A percentile compares a stretch with the other conserved stretches of the same genome.
Evolutionary conservation across 2,113 vertebrate genomes (phyloP).

Genomic region (Apistogramma diplotaenia): DNA sequence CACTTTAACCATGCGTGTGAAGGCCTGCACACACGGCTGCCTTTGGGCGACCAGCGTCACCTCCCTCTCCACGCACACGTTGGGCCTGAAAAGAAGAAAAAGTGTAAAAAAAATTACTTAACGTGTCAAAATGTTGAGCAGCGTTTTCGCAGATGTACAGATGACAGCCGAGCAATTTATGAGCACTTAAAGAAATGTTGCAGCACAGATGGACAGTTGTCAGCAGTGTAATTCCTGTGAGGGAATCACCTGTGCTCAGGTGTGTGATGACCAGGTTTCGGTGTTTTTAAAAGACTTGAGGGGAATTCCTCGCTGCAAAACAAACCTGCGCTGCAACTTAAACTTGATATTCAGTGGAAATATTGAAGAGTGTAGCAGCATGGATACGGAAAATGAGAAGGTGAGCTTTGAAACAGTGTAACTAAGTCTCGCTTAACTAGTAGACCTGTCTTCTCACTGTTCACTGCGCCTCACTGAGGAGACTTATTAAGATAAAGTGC

Average conservation of each 20-base stretch:
- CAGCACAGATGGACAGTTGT: neutral
- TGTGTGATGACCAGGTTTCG: constrained; percentile 16
- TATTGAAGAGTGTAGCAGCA: neutral
- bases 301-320: constrained; percentile 37
- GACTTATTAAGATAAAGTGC: neutral
- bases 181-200: neutral
- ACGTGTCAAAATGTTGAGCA: constrained; percentile 38
- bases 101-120: constrained; percentile 31
- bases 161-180: constrained; percentile 1
- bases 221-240: constrained; percentile 6
- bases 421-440: constrained; percentile 20
- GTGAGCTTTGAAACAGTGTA: neutral
- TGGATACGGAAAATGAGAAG: neutral
- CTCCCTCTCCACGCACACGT: constrained; percentile 84
- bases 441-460: constrained; percentile 3
- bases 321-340: constrained; percentile 8
- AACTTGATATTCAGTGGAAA: neutral
- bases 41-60: constrained; percentile 81
- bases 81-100: constrained; percentile 79
- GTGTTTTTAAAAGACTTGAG: constrained; percentile 39
- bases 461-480: neutral
- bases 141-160: constrained; percentile 35
- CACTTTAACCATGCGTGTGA: constrained; percentile 78
- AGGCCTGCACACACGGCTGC: constrained; percentile 85
- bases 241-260: constrained; percentile 24